Base-by-base conservation (phyloP, 2,888 invertebrate species). In the Nephrotoma appendiculata region DNA sequence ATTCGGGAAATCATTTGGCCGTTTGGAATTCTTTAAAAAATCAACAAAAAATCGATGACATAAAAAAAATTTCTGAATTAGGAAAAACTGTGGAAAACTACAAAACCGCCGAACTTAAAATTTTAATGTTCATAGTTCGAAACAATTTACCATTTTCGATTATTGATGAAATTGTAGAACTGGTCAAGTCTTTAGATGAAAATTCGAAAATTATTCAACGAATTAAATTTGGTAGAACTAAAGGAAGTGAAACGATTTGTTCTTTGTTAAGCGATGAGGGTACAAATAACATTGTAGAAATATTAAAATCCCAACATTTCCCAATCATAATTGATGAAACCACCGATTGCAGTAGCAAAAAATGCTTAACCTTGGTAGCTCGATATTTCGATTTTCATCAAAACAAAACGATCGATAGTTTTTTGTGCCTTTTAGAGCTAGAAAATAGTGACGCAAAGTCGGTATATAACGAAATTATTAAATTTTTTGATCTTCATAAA, bases 301-400 rank as follows among this genome's bases (percentile, higher is more conserved):
- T 48, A 9, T 31, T 87, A 11, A 44, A 41, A 45, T 44, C 41
- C 9, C 84, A 88, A 84, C 12, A 43, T 1, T 87, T 87, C 87
- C 87, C 88, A 1, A 6, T 87, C 2, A 88, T 87, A 2, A 45
- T 87, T 6, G 87, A 87, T 15, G 87, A 87, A 86, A 86, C 87
- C 3, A 87, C 87, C n/a, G 88, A 87, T 52, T 86, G 87, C 0
- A 48, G 85, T 15, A 45, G 44, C 11, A 57, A 6, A 9, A 88
- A 87, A 86, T 87, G 87, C n/a, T 31, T 88, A 41, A 86, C 86
- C 7, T 52, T 88, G 31, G 86, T 87, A 3, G 86, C 42, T 12
- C 83, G 87, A 12, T 88, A 87, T 87, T 87, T 87, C 19, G 86
- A 87, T 86, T 71, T 83, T 43, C n/a, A 12, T 5, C 5, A 5